Conservation (phyloP, 1,140 invertebrate genomes). For the Glossosoma conforme region DNA sequence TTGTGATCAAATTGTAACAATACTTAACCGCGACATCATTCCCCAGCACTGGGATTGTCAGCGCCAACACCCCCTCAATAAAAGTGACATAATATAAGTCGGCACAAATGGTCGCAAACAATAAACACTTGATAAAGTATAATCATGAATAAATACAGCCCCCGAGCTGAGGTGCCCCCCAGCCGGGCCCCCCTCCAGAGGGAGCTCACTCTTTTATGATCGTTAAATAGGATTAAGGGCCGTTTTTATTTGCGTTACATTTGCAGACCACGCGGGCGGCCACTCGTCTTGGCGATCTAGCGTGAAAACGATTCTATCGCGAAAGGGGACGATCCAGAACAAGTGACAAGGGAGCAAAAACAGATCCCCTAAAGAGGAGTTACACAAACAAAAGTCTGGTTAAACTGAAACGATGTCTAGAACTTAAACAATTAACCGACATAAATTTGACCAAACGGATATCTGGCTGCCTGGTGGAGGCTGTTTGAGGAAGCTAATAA, state of each 20-base stretch:
- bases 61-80: slow-evolving; percentile 28
- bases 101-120: slow-evolving; percentile 30
- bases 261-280: slow-evolving; percentile 14
- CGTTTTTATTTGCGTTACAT: slow-evolving; percentile 31
- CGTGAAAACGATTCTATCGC: slow-evolving; percentile 27
- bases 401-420: no score
- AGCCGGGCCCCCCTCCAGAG: neutral
- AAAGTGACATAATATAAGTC: slow-evolving; percentile 30
- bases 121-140: slow-evolving; percentile 33
- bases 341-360: no score
- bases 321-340: no score
- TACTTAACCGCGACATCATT: no score
- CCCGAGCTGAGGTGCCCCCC: slow-evolving; percentile 5
- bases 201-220: slow-evolving; percentile 21
- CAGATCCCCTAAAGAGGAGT: no score
- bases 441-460: no score
- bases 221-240: slow-evolving; percentile 28
- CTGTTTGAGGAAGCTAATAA: no score
- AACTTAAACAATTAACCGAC: no score
- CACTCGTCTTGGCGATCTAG: slow-evolving; percentile 23
- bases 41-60: slow-evolving; percentile 1
- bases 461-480: no score
- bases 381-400: no score
- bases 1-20: no score
- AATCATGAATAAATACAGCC: slow-evolving; percentile 32